Percentiles rank a stretch among this genome's conserved stretches.
These are phyloP conservation scores for Apis cerana DNA, from an alignment of 1,140 invertebrate genomes.

Conservation along the genomic window DNA sequence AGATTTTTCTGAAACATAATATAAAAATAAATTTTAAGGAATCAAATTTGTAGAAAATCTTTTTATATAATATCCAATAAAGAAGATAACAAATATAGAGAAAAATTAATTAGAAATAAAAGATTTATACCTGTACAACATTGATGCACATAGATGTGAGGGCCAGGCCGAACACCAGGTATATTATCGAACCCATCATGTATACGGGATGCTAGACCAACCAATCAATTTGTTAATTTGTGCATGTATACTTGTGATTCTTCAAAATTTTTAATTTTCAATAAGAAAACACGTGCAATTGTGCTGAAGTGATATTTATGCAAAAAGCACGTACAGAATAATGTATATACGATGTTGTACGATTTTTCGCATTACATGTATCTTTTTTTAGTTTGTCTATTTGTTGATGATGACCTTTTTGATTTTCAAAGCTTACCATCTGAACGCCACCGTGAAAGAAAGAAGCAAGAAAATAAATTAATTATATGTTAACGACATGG, in stretches of 20 bases:
- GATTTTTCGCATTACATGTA: background rate
- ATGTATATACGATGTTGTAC: conserved; percentile 45
- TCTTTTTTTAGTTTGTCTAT: conserved; percentile 13
- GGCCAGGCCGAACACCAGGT: conserved; percentile 95
- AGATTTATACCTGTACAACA: conserved; percentile 91
- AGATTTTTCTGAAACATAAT: too few species aligned
- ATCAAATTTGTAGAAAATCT: too few species aligned
- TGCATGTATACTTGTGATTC: conserved; percentile 3
- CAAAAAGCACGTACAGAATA: conserved; percentile 48
- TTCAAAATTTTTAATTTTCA: conserved; percentile 10
- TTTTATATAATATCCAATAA: too few species aligned
- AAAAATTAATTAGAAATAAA: background rate
- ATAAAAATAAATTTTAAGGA: too few species aligned
- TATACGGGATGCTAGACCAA: conserved; percentile 88
- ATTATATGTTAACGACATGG: conserved; percentile 26
- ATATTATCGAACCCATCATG: conserved; percentile 96
- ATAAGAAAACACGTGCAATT: conserved; percentile 53
- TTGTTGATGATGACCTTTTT: conserved; percentile 32
- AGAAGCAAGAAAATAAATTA: conserved; percentile 58
- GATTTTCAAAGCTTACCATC: conserved; percentile 74
- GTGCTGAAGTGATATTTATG: conserved; percentile 49
- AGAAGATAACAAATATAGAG: too few species aligned
- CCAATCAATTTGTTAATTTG: conserved; percentile 59
- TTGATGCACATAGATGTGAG: conserved; percentile 98
- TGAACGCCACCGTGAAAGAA: conserved; percentile 76